phyloP scores from a whole-genome alignment of 2,113 vertebrate species.

The Sigmodon hispidus region DNA sequence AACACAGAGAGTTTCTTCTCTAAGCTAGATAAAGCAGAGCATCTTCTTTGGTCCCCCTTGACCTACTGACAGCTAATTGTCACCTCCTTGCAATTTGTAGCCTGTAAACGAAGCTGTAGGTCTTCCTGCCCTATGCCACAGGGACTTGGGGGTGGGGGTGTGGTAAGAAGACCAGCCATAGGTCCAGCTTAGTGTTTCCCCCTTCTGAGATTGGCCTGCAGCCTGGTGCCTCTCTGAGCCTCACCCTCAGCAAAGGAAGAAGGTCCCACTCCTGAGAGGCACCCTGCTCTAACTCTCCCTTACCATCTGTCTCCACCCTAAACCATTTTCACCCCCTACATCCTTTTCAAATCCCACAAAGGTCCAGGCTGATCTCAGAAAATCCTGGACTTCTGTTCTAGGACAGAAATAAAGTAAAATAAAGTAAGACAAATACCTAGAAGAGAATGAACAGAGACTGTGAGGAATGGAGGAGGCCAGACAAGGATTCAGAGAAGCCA shows the following conservation, averaged over 20 bases:
- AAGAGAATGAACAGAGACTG: not conserved
- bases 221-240: not conserved
- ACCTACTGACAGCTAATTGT: slow-evolving; percentile 67
- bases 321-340: not conserved
- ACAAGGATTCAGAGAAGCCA: not conserved
- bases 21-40: not conserved
- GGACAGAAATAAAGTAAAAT: slow-evolving; percentile 7
- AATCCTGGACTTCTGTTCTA: not conserved
- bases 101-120: slow-evolving; percentile 45
- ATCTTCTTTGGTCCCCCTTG: not conserved
- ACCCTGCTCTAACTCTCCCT: not conserved
- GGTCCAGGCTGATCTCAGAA: not conserved
- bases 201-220: not conserved
- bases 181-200: not conserved
- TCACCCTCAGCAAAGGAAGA: not conserved
- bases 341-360: slow-evolving; percentile 47
- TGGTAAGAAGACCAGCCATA: not conserved
- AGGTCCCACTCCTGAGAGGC: not conserved
- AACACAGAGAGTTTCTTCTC: not conserved
- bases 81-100: slow-evolving; percentile 47
- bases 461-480: not conserved
- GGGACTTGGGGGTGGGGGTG: too few relatives aligned
- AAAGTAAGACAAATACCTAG: not conserved
- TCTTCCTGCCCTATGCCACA: not conserved
- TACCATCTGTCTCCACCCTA: not conserved